Conservation (phyloP, 23 tunicate species). For the Clavelina lepadiformis region DNA sequence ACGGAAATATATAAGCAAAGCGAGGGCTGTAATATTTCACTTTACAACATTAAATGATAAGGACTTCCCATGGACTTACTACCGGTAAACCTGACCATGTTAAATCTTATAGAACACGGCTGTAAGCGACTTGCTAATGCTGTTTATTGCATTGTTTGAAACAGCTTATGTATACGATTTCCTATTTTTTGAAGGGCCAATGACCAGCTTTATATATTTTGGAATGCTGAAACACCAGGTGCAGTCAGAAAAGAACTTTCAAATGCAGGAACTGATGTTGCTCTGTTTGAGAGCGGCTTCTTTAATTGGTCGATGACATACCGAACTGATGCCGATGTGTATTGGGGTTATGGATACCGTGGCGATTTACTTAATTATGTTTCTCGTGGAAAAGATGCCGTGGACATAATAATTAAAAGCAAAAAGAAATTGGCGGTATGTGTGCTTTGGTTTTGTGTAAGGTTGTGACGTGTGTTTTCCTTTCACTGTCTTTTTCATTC, state of each 20-base stretch:
- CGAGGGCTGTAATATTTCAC: conserved; percentile 21
- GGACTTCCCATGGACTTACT: conserved; percentile 9
- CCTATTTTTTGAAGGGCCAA: background rate
- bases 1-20: background rate
- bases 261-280: background rate
- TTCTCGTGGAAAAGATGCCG: conserved; percentile 9
- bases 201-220: conserved; percentile 13
- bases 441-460: background rate
- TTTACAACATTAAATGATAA: background rate
- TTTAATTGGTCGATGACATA: conserved; percentile 44
- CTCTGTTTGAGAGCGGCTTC: conserved; percentile 3
- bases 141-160: background rate
- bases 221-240: conserved; percentile 16
- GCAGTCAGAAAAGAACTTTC: background rate
- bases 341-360: conserved; percentile 11
- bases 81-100: background rate
- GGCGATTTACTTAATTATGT: background rate
- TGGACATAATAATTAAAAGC: conserved; percentile 4
- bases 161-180: background rate
- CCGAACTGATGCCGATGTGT: conserved; percentile 15
- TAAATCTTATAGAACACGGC: background rate
- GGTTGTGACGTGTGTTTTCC: background rate
- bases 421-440: conserved; percentile 24
- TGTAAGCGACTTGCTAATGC: background rate
- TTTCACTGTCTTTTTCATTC: too few species aligned